These are phyloP conservation scores for Colletes latitarsis DNA, from an alignment of 1,140 invertebrate genomes.

Conservation along the genomic window DNA sequence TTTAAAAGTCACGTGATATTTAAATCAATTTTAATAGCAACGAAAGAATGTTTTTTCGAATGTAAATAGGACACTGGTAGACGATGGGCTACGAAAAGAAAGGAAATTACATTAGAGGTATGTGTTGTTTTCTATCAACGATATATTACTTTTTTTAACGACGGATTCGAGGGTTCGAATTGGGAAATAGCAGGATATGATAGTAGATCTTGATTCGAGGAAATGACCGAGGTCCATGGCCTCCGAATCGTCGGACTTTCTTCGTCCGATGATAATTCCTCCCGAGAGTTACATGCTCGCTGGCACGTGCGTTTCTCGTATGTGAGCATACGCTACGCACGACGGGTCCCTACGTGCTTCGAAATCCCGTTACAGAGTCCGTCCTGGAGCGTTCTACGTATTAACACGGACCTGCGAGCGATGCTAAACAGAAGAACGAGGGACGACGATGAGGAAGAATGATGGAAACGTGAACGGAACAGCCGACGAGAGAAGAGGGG, in stretches of 20 bases:
- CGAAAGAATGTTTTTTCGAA: too few species aligned
- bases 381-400: constrained; percentile 33
- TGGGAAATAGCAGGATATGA: not conserved
- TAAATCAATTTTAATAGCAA: too few species aligned
- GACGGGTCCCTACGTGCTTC: constrained; percentile 52
- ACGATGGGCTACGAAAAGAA: too few species aligned
- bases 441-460: constrained; percentile 29
- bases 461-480: constrained; percentile 16
- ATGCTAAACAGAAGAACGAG: constrained; percentile 56
- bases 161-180: not conserved
- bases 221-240: not conserved
- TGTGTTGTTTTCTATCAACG: too few species aligned
- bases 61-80: too few species aligned
- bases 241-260: not conserved
- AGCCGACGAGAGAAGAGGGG: constrained; percentile 28
- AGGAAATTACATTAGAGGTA: too few species aligned
- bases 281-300: constrained; percentile 25
- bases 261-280: constrained; percentile 5
- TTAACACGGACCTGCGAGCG: constrained; percentile 8
- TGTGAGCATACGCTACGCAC: constrained; percentile 11
- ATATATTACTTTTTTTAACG: not conserved
- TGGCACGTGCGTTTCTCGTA: constrained; percentile 28
- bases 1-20: too few species aligned
- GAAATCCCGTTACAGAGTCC: constrained; percentile 59
- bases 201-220: not conserved